Percentiles rank a stretch among this genome's conserved stretches.
Conservation (phyloP, 2,113 vertebrate species). For the Sciurus niger region DNA sequence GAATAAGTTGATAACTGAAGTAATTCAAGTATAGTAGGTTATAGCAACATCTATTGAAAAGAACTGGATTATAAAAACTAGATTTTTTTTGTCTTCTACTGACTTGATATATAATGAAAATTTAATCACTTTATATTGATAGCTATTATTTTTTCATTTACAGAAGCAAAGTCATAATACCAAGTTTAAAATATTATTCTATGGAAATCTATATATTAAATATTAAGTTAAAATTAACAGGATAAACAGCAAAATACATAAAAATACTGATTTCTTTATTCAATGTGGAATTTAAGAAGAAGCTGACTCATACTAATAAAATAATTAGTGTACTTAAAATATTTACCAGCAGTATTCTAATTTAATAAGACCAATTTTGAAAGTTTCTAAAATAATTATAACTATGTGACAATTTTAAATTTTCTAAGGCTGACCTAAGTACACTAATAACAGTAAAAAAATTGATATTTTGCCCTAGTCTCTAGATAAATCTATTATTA, state of each 20-base stretch:
- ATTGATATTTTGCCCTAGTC: fast-evolving
- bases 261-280: neutral
- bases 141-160: conserved; percentile 50
- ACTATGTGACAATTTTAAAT: conserved; percentile 14
- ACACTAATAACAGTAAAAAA: neutral
- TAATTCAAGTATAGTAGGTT: neutral
- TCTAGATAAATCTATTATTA: neutral
- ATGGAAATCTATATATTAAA: conserved; percentile 1
- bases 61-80: neutral
- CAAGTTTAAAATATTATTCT: conserved; percentile 48
- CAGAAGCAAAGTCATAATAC: neutral
- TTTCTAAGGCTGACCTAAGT: neutral
- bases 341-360: neutral
- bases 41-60: neutral
- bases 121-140: conserved; percentile 40
- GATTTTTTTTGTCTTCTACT: neutral
- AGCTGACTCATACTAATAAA: neutral
- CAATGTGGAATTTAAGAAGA: neutral
- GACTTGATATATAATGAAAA: neutral
- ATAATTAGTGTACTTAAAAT: neutral
- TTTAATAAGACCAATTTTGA: neutral
- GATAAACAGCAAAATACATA: conserved; percentile 30
- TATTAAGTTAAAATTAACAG: conserved; percentile 49
- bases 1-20: conserved; percentile 7
- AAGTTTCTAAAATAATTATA: conserved; percentile 6